Evolutionary conservation across 2,113 vertebrate species (phyloP).

Genomic region (Butorides virescens): DNA sequence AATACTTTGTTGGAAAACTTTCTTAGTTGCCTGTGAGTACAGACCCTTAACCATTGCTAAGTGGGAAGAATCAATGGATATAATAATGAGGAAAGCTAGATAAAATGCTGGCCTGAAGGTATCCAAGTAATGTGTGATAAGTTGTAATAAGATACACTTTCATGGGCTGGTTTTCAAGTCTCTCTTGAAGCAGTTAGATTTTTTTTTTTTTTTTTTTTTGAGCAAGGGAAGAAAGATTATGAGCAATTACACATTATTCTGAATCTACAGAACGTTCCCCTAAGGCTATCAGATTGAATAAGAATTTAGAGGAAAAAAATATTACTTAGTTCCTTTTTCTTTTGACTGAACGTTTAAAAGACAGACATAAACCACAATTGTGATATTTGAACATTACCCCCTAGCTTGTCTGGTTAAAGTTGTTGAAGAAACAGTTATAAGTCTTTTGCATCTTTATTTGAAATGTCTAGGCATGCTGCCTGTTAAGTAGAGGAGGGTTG

Average conservation of each 20-base stretch:
- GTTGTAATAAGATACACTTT: neutral
- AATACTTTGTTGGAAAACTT: constrained; percentile 15
- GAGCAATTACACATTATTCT: neutral
- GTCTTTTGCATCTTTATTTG: neutral
- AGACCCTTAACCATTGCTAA: neutral
- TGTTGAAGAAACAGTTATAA: neutral
- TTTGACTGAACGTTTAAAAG: neutral
- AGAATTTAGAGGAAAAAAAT: neutral
- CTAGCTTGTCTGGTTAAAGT: neutral
- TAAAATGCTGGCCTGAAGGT: neutral
- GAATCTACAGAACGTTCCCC: neutral
- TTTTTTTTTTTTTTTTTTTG: neutral
- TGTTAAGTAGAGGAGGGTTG: neutral
- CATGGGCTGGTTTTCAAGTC: neutral
- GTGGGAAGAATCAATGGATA: neutral
- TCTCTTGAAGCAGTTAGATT: neutral
- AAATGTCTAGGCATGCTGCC: neutral
- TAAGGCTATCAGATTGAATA: neutral
- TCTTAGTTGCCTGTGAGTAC: neutral
- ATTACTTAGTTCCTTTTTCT: neutral
- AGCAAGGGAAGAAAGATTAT: neutral
- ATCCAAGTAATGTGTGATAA: neutral
- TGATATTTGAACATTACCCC: neutral
- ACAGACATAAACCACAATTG: neutral
- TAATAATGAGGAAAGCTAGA: neutral